Conservation (phyloP, 2,113 vertebrate genomes). For the Tangachromis dhanisi region DNA sequence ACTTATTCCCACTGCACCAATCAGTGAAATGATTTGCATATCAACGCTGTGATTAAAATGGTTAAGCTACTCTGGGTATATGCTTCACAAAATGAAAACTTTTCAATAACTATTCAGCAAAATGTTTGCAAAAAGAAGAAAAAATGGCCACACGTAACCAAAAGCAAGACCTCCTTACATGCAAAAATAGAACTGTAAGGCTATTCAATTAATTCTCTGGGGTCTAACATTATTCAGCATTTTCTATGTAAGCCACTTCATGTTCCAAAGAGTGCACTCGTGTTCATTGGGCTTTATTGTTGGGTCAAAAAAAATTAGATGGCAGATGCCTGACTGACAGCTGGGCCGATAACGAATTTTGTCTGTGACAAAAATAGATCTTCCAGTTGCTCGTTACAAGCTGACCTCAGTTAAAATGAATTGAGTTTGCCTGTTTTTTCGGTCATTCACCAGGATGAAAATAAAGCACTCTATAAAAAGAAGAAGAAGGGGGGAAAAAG, state of each 20-base stretch:
- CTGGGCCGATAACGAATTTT: slow-evolving; percentile 15
- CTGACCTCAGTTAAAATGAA: slow-evolving; percentile 4
- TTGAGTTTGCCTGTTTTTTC: slow-evolving; percentile 1
- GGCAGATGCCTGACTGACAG: slow-evolving; percentile 35
- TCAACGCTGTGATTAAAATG: not conserved
- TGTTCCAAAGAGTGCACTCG: not conserved
- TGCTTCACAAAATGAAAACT: not conserved
- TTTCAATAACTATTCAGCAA: not conserved
- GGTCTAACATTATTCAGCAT: not conserved
- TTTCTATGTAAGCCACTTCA: not conserved
- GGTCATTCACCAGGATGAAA: not conserved
- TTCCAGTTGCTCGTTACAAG: not conserved
- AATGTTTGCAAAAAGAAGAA: not conserved
- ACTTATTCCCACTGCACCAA: not conserved
- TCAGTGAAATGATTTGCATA: slow-evolving; percentile 5
- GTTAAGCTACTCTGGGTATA: not conserved
- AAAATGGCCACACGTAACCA: not conserved
- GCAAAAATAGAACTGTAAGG: not conserved
- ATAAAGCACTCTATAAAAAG: not conserved
- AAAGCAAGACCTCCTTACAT: not conserved
- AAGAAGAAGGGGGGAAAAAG: not conserved
- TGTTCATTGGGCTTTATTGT: not conserved
- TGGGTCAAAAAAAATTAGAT: not conserved
- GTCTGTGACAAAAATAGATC: not conserved
- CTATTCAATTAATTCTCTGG: not conserved